Base-by-base conservation (phyloP, 2,888 invertebrate genomes). In the Osedax frankpressi region DNA sequence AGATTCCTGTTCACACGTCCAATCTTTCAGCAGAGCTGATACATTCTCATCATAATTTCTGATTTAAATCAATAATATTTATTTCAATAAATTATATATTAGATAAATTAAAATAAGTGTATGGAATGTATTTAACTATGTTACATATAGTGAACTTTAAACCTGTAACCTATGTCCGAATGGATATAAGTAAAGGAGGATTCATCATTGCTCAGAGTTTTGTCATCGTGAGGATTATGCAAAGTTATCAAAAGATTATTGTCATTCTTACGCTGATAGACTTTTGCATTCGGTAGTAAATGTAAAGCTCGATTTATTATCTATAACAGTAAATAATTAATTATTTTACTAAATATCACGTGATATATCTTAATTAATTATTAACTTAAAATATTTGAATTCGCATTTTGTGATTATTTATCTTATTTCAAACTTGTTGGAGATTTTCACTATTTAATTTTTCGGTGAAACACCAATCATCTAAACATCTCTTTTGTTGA, bases 141-240 rank as follows among this genome's bases (percentile, higher is more conserved):
- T n/a, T n/a, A n/a, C n/a, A n/a, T n/a, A n/a, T n/a, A n/a, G n/a
- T n/a, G n/a, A n/a, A n/a, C n/a, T n/a, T n/a, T n/a, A 72, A 74
- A 84, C 84, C 84, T 81, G 77, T 84, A 84, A 73, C 84, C 84
- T 28, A 83, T 78, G 78, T 84, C 82, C 30, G 82, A 82, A 75
- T 84, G 84, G 11, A 84, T 79, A 70, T 82, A 81, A 29, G 78
- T 79, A 69, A 81, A 80, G 83, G 83, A 84, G 76, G 80, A 79
- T 29, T 79, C 78, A 71, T 80, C 79, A 71, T 80, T 83, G 74
- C 81, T 80, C 28, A 81, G 76, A 73, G 80, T 80, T 44, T 11
- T 19, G 1, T 74, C 65, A 72, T 79, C 81, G 74, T 78, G 78
- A 6, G 84, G 84, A 73, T 82, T 83, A 76, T 84, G 82, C 27